Conservation (phyloP, 2,888 invertebrate species). For the Rhamphomyia laevipes region DNA sequence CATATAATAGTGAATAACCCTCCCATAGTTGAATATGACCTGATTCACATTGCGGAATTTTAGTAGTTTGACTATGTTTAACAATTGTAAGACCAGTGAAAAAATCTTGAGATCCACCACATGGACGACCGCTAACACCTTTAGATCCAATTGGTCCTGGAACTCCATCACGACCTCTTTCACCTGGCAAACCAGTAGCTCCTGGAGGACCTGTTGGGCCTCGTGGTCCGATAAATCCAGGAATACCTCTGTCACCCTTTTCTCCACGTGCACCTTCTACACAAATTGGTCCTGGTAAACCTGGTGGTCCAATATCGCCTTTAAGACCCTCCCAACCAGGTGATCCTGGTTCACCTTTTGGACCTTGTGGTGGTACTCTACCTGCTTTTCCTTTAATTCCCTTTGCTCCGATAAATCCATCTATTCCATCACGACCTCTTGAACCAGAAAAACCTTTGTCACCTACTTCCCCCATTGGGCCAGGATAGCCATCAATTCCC, state of each 20-base stretch:
- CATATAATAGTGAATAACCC: conserved; percentile 89
- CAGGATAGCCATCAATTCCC: conserved; percentile 35
- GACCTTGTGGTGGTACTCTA: conserved; percentile 58
- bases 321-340: conserved; percentile 45
- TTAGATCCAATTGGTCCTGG: conserved; percentile 51
- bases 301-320: conserved; percentile 48
- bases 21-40: conserved; percentile 88
- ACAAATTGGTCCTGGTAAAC: conserved; percentile 49
- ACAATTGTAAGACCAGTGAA: conserved; percentile 80
- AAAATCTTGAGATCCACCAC: conserved; percentile 60
- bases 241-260: conserved; percentile 51
- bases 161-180: conserved; percentile 48
- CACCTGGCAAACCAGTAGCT: conserved; percentile 54
- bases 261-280: conserved; percentile 50
- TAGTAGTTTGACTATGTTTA: conserved; percentile 80
- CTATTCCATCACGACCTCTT: conserved; percentile 53
- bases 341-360: conserved; percentile 52
- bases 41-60: conserved; percentile 69
- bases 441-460: conserved; percentile 55
- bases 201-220: conserved; percentile 54
- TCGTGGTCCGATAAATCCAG: conserved; percentile 50
- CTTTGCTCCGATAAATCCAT: conserved; percentile 49
- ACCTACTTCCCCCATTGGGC: conserved; percentile 51
- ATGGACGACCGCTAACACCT: conserved; percentile 60
- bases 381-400: conserved; percentile 73